A percentile compares a stretch with the other conserved stretches of the same genome.
Conservation (phyloP, 1,140 invertebrate species). For the Aphelinus certus region DNA sequence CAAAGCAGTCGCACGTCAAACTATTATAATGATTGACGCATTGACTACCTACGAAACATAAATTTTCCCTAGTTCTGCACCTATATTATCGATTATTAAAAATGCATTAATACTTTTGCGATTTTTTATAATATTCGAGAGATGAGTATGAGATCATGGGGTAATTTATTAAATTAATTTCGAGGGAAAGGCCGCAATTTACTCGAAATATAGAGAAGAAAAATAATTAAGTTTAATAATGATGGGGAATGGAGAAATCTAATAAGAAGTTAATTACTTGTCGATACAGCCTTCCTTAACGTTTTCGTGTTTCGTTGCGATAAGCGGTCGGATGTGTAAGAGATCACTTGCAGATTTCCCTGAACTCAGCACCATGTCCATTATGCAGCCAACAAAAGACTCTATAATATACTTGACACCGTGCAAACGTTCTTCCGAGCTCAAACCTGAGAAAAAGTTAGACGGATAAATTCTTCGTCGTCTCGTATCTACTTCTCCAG, state of each 20-base stretch:
- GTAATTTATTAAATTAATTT: too few relatives aligned
- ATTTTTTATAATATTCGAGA: too few relatives aligned
- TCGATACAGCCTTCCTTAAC: slow-evolving; percentile 85
- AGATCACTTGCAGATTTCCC: slow-evolving; percentile 84
- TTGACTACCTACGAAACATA: slow-evolving; percentile 83
- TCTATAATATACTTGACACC: slow-evolving; percentile 91
- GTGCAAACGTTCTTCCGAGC: slow-evolving; percentile 84
- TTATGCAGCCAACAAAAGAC: slow-evolving; percentile 91
- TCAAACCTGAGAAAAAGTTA: slow-evolving; percentile 71
- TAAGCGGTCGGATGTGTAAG: slow-evolving; percentile 79
- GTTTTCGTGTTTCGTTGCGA: slow-evolving; percentile 86
- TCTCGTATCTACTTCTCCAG: too few relatives aligned
- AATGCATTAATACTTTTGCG: too few relatives aligned
- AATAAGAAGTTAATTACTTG: slow-evolving; percentile 65
- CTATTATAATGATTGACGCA: slow-evolving; percentile 91
- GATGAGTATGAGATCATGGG: too few relatives aligned
- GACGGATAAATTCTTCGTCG: too few relatives aligned
- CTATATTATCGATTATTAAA: slow-evolving; percentile 49
- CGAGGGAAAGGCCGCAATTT: too few relatives aligned
- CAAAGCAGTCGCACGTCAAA: slow-evolving; percentile 90
- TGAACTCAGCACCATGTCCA: slow-evolving; percentile 83
- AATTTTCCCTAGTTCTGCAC: slow-evolving; percentile 79
- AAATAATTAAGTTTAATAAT: too few relatives aligned
- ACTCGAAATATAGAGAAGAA: too few relatives aligned
- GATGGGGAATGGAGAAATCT: too few relatives aligned